phyloP scores from a whole-genome alignment of 1,140 invertebrate genomes.

The Phenacoccus solenopsis region DNA sequence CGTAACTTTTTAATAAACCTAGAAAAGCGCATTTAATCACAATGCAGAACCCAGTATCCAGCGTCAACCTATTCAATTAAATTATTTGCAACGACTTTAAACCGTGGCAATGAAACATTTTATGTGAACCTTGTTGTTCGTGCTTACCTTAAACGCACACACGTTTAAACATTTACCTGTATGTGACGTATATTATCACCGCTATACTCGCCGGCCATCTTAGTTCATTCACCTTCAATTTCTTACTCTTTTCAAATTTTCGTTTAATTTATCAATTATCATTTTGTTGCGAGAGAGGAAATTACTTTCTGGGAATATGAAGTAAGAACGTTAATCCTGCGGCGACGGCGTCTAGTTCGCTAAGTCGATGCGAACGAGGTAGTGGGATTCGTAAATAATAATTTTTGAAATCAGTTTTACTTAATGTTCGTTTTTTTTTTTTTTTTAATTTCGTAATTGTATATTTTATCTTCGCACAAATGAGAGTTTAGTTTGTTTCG shows the following conservation, averaged over 20 bases:
- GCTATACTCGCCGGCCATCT: background rate
- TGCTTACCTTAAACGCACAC: background rate
- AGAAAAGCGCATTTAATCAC: background rate
- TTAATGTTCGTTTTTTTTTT: too few species aligned
- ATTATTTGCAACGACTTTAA: background rate
- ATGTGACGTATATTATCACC: constrained; percentile 1
- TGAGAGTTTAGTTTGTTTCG: too few species aligned
- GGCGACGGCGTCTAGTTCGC: too few species aligned
- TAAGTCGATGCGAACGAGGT: too few species aligned
- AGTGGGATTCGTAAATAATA: too few species aligned
- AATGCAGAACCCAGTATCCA: too few species aligned
- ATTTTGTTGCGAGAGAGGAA: too few species aligned
- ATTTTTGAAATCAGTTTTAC: too few species aligned
- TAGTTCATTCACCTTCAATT: background rate
- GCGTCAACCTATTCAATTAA: background rate
- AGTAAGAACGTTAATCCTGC: too few species aligned
- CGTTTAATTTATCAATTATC: constrained; percentile 3
- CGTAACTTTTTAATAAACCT: background rate
- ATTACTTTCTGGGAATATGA: too few species aligned
- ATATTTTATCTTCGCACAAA: too few species aligned
- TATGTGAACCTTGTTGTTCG: background rate
- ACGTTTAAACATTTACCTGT: background rate
- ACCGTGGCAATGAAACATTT: background rate
- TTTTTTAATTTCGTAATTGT: too few species aligned
- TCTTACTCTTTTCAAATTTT: background rate